Evolutionary conservation across 1,140 invertebrate species (phyloP), one percentile per base, ranked within the genome.

Genomic region (Vanessa tameamea): DNA sequence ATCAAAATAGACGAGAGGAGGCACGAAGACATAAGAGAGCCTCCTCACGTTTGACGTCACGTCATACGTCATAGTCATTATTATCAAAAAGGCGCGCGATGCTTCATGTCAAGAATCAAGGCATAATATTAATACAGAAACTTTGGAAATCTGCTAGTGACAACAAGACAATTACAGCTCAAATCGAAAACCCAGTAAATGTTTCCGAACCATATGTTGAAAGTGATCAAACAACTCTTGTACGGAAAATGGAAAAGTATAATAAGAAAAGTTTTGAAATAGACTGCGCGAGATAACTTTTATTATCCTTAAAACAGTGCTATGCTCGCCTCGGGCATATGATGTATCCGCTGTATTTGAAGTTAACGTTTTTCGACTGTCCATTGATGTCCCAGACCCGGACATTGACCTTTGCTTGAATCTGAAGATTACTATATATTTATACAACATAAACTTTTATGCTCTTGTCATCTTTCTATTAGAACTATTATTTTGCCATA

Each of bases 201-300:
- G 50, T 20, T 16, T 53, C 15, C 50, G 4, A 6, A 20, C 15
- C 50, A 57, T 15, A 51, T 57, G 23, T 23, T 26, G 55, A 13
- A 57, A 57, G 55, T 57, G 55, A 57, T 57, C 23, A 57, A 57
- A 53, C 50, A 57, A 26, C 23, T 26, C 55, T 16, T 26, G 23
- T 20, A 57, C 55, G 2, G 55, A 26, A 16, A 26, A 57, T 57
- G 55, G 16, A 55, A 57, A 57, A 26, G 16, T 57, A 57, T 23
- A 57, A 57, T 57, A 57, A 26, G 55, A 20, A 57, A 57, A 57
- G 55, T 57, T 57, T 31, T 51, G 23, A 16, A 55, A 57, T 57
- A 12, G 55, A 57, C 23, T 57, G 20, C 13, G 55, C 9, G 11
- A 51, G 48, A 16, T 26, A 57, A 57, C 20, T 57, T 57, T 57